Conservation (phyloP, 1,140 invertebrate species). For the Eumeta japonica region DNA sequence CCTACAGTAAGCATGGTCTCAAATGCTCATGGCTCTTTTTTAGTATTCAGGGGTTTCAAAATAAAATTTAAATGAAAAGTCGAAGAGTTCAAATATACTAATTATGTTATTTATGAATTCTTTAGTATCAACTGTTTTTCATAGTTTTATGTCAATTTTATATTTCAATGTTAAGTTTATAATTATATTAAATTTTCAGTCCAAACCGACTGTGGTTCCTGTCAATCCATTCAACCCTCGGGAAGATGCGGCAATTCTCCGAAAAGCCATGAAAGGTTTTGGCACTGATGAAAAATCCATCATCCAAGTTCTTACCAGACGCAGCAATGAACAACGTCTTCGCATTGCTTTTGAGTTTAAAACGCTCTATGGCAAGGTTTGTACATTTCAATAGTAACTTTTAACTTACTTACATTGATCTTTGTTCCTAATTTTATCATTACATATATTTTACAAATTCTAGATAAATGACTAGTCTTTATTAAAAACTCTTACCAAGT, state of each 20-base stretch:
- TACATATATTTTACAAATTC: no score
- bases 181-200: slow-evolving; percentile 46
- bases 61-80: no score
- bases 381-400: slow-evolving; percentile 6
- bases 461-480: no score
- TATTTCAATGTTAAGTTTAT: background rate
- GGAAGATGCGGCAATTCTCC: slow-evolving; percentile 71
- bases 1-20: no score
- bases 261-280: slow-evolving; percentile 82
- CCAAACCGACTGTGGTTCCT: slow-evolving; percentile 65
- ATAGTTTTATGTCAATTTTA: background rate
- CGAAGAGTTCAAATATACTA: no score
- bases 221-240: slow-evolving; percentile 69
- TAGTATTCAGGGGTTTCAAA: no score
- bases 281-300: slow-evolving; percentile 83
- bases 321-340: slow-evolving; percentile 71
- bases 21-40: no score
- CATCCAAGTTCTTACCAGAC: slow-evolving; percentile 70
- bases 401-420: no score
- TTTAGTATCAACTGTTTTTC: no score
- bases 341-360: slow-evolving; percentile 77
- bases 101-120: no score
- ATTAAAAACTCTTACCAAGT: no score
- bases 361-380: slow-evolving; percentile 78
- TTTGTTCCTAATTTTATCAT: no score